Evolutionary conservation across 2,797 vertebrate species (phyloP).

Genomic region (Eutrigla gurnardus): DNA sequence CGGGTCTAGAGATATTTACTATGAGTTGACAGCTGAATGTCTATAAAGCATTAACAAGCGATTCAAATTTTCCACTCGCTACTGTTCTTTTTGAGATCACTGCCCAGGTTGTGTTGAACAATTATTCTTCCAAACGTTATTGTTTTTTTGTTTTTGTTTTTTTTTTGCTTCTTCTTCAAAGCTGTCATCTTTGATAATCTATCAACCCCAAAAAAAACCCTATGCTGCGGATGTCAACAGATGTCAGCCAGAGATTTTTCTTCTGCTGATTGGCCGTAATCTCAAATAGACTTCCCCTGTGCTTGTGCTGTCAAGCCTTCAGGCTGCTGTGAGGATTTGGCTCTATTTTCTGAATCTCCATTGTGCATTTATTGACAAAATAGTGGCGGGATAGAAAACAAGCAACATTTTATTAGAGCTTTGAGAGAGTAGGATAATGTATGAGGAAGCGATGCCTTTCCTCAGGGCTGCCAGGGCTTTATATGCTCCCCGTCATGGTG

Average conservation of each 20-base stretch:
- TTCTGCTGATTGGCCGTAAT: constrained; percentile 33
- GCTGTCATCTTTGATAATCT: constrained; percentile 13
- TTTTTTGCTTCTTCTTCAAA: not conserved
- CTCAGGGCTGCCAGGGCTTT: constrained; percentile 72
- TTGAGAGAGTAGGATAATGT: constrained; percentile 57
- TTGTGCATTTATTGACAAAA: constrained; percentile 52
- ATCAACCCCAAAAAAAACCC: constrained; percentile 19
- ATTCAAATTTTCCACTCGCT: not conserved
- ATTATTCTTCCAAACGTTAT: not conserved
- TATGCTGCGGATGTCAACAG: constrained; percentile 22
- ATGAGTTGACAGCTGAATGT: constrained; percentile 28
- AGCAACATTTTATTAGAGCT: constrained; percentile 46
- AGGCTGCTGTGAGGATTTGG: constrained; percentile 31
- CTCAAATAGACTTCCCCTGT: constrained; percentile 17
- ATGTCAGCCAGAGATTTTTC: constrained; percentile 22
- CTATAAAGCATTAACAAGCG: constrained; percentile 24
- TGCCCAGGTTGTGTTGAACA: not conserved
- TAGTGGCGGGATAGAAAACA: constrained; percentile 44
- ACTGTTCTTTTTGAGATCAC: constrained; percentile 4
- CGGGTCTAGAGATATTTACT: constrained; percentile 10
- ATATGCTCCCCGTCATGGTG: constrained; percentile 73
- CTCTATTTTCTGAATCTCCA: constrained; percentile 35
- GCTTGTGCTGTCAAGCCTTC: constrained; percentile 33
- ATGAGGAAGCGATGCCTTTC: constrained; percentile 58
- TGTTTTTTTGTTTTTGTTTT: constrained; percentile 5